A percentile compares a stretch with the other conserved stretches of the same genome.
These are phyloP conservation scores for Phrixothrix hirtus DNA, from an alignment of 2,888 invertebrate species.

Conservation along the genomic window DNA sequence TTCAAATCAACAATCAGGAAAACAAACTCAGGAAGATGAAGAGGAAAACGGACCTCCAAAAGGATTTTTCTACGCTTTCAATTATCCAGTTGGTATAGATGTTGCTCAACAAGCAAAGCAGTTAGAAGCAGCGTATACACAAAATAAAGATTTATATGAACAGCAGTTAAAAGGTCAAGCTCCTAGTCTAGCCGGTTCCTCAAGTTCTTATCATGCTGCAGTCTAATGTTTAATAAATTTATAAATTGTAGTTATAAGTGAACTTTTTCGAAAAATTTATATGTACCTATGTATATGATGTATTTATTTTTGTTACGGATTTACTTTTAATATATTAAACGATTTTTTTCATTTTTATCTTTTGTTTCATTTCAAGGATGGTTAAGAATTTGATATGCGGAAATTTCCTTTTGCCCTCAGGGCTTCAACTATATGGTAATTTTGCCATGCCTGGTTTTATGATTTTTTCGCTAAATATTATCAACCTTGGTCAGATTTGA, in stretches of 20 bases:
- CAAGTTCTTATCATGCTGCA: conserved; percentile 18
- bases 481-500: too few relatives aligned
- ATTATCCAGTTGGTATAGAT: conserved; percentile 65
- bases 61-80: conserved; percentile 74
- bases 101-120: conserved; percentile 45
- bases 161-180: conserved; percentile 42
- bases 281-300: conserved; percentile 1
- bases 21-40: conserved; percentile 49
- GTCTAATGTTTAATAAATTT: conserved; percentile 9
- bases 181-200: conserved; percentile 27
- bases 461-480: too few relatives aligned
- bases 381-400: background rate
- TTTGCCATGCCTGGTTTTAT: too few relatives aligned
- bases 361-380: too few relatives aligned
- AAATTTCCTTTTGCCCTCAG: too few relatives aligned
- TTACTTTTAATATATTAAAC: conserved; percentile 19
- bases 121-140: conserved; percentile 39
- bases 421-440: too few relatives aligned
- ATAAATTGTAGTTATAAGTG: background rate
- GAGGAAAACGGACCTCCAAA: conserved; percentile 61
- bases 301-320: conserved; percentile 24
- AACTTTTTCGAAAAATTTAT: conserved; percentile 5
- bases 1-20: background rate
- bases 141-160: conserved; percentile 48
- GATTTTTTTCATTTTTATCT: conserved; percentile 1